A percentile compares a stretch with the other conserved stretches of the same genome.
phyloP scores from a whole-genome alignment of 1,140 invertebrate species.

The Rhyacophila brunnea region DNA sequence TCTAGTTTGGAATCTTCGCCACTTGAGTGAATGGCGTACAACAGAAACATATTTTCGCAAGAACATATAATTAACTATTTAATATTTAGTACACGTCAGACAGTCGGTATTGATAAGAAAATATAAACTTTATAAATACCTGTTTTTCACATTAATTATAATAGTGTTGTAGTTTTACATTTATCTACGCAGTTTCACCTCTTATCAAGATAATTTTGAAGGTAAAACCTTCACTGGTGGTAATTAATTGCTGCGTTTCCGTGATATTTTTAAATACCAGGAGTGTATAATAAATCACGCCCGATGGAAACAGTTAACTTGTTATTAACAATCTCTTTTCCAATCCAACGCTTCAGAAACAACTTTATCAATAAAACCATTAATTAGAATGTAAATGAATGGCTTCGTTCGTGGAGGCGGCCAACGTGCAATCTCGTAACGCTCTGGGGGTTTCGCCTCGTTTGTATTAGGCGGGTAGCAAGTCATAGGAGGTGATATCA shows the following conservation, averaged over 20 bases:
- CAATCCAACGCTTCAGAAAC: conserved; percentile 24
- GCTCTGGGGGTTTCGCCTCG: conserved; percentile 1
- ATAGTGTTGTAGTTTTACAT: too few species aligned
- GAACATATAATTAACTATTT: too few species aligned
- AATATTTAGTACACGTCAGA: too few species aligned
- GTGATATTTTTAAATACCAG: conserved; percentile 5
- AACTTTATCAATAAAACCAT: conserved; percentile 35
- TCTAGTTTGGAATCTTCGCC: too few species aligned
- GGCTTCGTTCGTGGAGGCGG: conserved; percentile 8
- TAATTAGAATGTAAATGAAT: conserved; percentile 35
- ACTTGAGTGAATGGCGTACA: too few species aligned
- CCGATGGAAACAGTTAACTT: conserved; percentile 2
- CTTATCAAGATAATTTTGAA: not conserved
- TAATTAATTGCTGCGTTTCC: not conserved
- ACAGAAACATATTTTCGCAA: too few species aligned
- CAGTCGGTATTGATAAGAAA: too few species aligned
- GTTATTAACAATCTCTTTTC: conserved; percentile 27
- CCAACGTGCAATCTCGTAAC: conserved; percentile 1
- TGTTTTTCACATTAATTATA: too few species aligned
- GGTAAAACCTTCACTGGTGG: not conserved
- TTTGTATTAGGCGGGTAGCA: not conserved
- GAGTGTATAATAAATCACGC: conserved; percentile 3
- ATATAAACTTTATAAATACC: too few species aligned
- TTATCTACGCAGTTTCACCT: too few species aligned
- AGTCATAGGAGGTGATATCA: not conserved